These are phyloP conservation scores for Galerucella pusilla DNA, from an alignment of 2,888 invertebrate species.

Conservation along the genomic window DNA sequence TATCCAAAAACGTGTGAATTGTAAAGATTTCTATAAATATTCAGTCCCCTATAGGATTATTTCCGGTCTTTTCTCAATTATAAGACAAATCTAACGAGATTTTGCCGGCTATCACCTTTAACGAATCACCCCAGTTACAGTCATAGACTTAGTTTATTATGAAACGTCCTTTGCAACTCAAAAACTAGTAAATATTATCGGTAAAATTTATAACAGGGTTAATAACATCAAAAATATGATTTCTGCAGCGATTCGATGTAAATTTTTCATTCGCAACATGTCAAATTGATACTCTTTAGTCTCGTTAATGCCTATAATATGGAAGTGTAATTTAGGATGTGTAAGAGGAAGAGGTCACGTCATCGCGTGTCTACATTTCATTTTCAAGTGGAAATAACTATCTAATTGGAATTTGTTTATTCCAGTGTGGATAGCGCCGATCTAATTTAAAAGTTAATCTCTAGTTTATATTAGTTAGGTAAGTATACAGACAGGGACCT, in stretches of 20 bases:
- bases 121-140: no score
- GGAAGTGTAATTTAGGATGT: slow-evolving; percentile 50
- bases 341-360: slow-evolving; percentile 53
- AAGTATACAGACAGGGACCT: slow-evolving; percentile 10
- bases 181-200: no score
- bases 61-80: no score
- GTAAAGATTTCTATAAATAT: no score
- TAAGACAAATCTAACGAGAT: no score
- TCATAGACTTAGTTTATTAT: no score
- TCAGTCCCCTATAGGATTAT: no score
- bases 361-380: slow-evolving; percentile 60
- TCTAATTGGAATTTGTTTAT: slow-evolving; percentile 37
- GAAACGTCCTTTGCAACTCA: no score
- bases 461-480: not conserved
- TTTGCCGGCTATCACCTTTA: no score
- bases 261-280: not conserved
- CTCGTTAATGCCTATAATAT: slow-evolving; percentile 15
- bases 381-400: slow-evolving; percentile 61
- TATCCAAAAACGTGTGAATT: no score
- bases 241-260: not conserved
- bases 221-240: slow-evolving; percentile 2
- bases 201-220: not conserved
- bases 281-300: slow-evolving; percentile 17
- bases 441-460: slow-evolving; percentile 20
- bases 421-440: slow-evolving; percentile 5